These are phyloP conservation scores for Chymomyza costata DNA, from an alignment of 1,140 invertebrate species.

Conservation along the genomic window DNA sequence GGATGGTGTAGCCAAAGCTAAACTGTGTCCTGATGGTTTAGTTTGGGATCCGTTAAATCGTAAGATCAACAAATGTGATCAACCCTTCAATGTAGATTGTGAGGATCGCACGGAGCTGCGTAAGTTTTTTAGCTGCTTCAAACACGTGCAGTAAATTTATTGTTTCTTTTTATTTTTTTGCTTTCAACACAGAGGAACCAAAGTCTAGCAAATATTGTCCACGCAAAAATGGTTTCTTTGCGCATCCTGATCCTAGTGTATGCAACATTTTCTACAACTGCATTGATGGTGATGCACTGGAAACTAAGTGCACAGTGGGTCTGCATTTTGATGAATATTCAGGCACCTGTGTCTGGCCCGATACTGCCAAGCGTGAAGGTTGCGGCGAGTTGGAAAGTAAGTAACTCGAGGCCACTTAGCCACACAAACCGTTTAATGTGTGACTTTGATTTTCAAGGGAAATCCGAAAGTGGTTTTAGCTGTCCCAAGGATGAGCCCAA, in stretches of 20 bases:
- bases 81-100: conserved; percentile 92
- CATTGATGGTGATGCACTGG: conserved; percentile 87
- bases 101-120: conserved; percentile 89
- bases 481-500: conserved; percentile 83
- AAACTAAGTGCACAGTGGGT: conserved; percentile 88
- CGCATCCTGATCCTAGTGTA: conserved; percentile 86
- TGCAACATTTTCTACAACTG: conserved; percentile 94
- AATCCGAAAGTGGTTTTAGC: conserved; percentile 86
- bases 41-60: conserved; percentile 89
- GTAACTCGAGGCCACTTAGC: conserved; percentile 1
- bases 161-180: conserved; percentile 21
- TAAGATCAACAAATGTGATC: conserved; percentile 92
- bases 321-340: conserved; percentile 92
- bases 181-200: conserved; percentile 80
- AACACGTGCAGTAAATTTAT: conserved; percentile 1
- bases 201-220: conserved; percentile 85
- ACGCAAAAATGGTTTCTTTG: conserved; percentile 90
- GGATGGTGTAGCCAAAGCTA: conserved; percentile 83
- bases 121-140: conserved; percentile 84
- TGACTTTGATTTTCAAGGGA: conserved; percentile 75
- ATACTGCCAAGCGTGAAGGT: conserved; percentile 84
- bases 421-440: background rate
- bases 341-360: conserved; percentile 90
- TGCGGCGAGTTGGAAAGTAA: conserved; percentile 76
- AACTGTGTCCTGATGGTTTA: conserved; percentile 89